A percentile compares a stretch with the other conserved stretches of the same genome.
phyloP scores from a whole-genome alignment of 2,113 vertebrate species.

The Urocolius indicus region DNA sequence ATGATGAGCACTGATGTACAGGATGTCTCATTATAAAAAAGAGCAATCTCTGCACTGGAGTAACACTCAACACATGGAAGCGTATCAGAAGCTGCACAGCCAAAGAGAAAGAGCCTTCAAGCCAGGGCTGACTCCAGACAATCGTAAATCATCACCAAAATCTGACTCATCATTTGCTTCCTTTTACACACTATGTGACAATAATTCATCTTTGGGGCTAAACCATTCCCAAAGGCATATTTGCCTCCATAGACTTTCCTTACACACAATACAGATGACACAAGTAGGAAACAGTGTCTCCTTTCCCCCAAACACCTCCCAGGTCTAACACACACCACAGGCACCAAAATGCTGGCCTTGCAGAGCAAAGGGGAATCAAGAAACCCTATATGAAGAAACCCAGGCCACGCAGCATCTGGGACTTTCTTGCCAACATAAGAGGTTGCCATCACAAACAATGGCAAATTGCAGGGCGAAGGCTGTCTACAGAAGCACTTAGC shows the following conservation, averaged over 20 bases:
- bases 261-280: accelerated
- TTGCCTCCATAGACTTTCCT: background rate
- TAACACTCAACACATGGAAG: background rate
- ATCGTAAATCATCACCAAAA: background rate
- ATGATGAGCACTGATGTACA: accelerated
- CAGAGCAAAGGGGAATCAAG: background rate
- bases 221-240: background rate
- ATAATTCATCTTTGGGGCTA: background rate
- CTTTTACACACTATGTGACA: background rate
- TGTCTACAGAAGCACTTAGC: background rate
- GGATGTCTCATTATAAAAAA: background rate
- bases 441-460: background rate
- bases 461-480: background rate
- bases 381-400: background rate
- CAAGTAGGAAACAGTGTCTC: background rate
- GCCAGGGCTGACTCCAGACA: background rate
- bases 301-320: background rate
- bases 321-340: background rate
- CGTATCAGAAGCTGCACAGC: background rate
- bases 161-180: background rate
- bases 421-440: background rate
- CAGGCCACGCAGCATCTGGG: background rate
- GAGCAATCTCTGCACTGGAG: background rate
- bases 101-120: background rate
- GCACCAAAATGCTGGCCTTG: background rate